A percentile compares a stretch with the other conserved stretches of the same genome.
Evolutionary conservation across 1,140 invertebrate genomes (phyloP).

Genomic region (Macrostomum lignano): DNA sequence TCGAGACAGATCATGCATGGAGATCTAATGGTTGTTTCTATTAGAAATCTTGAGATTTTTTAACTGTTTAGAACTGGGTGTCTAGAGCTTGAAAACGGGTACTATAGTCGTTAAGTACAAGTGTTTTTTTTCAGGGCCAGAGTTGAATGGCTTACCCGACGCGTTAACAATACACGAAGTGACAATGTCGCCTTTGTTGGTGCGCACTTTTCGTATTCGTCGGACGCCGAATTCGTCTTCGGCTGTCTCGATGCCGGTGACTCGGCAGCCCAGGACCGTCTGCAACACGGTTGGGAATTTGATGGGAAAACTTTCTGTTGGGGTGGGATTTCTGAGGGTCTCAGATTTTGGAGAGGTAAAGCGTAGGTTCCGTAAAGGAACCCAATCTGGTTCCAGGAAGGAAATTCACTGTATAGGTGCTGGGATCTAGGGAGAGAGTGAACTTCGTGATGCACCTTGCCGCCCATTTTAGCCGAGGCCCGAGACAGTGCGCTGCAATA

Average conservation of each 20-base stretch:
- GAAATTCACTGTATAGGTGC: no score
- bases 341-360: not conserved
- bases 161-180: conserved; percentile 46
- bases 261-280: conserved; percentile 45
- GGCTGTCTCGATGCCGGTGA: conserved; percentile 36
- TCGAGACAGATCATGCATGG: no score
- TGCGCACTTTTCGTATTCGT: conserved; percentile 43
- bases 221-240: conserved; percentile 36
- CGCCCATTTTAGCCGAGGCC: conserved; percentile 39
- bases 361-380: no score
- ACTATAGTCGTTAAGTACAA: no score
- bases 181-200: conserved; percentile 39
- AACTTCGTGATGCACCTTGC: conserved; percentile 30
- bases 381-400: no score
- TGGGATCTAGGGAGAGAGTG: not conserved
- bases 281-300: conserved; percentile 14
- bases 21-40: no score
- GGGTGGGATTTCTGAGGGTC: not conserved
- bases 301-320: not conserved
- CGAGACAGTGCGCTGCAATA: conserved; percentile 42
- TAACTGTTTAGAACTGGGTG: no score
- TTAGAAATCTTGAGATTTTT: no score
- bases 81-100: no score
- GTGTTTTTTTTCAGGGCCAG: no score
- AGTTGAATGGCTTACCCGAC: conserved; percentile 27